These are phyloP conservation scores for Drosophila cognata DNA, from an alignment of 2,888 invertebrate genomes.

Conservation along the genomic window DNA sequence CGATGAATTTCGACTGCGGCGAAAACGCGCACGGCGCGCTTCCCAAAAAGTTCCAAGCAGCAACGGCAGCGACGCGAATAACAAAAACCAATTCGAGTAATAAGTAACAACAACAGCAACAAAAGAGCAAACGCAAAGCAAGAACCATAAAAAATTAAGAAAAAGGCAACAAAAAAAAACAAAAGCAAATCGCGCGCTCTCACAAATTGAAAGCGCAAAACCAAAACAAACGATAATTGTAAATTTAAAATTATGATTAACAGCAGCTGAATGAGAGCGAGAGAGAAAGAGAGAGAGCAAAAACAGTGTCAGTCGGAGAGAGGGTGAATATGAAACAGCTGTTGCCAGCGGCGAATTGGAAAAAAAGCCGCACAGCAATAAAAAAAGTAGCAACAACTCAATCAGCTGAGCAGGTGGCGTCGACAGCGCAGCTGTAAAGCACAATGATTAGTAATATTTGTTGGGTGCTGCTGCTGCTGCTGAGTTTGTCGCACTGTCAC, in stretches of 20 bases:
- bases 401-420: conserved; percentile 62
- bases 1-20: conserved; percentile 79
- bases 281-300: conserved; percentile 7
- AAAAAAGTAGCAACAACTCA: conserved; percentile 45
- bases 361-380: conserved; percentile 51
- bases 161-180: conserved; percentile 25
- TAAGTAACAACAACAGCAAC: conserved; percentile 48
- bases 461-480: conserved; percentile 12
- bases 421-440: conserved; percentile 23
- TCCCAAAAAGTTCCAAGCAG: conserved; percentile 55
- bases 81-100: conserved; percentile 44
- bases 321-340: conserved; percentile 58
- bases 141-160: conserved; percentile 13
- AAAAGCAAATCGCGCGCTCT: conserved; percentile 65
- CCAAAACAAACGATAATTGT: conserved; percentile 79
- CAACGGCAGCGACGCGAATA: conserved; percentile 33
- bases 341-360: conserved; percentile 71
- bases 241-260: conserved; percentile 81
- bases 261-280: conserved; percentile 17
- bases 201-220: conserved; percentile 73
- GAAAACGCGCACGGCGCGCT: conserved; percentile 61
- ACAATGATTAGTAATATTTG: conserved; percentile 38
- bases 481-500: conserved; percentile 39
- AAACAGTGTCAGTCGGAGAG: conserved; percentile 5
- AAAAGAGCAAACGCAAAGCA: conserved; percentile 41